Conservation (phyloP, 2,797 vertebrate genomes). For the Scomberomorus guttatus region DNA sequence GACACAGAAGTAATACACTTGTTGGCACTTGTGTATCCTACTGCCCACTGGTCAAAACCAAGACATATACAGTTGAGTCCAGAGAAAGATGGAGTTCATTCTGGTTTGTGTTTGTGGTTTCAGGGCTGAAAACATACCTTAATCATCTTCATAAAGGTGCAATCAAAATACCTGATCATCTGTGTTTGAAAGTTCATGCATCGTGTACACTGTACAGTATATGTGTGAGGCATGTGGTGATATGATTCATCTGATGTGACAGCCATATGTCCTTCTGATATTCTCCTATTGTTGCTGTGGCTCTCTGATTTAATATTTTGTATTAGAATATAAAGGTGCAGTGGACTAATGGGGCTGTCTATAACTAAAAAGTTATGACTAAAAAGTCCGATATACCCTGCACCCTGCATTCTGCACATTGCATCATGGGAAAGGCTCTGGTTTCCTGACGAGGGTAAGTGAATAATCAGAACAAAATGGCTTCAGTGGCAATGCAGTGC, state of each 20-base stretch:
- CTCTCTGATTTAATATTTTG: background rate
- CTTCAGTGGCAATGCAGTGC: background rate
- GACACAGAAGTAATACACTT: background rate
- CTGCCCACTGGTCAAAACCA: background rate
- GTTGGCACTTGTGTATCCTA: background rate
- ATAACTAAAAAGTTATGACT: background rate
- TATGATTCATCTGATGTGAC: background rate
- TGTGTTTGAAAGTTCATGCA: background rate
- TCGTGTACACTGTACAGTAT: no score
- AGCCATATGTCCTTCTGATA: background rate
- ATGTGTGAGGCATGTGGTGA: background rate
- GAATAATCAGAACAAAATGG: background rate
- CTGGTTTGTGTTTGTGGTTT: background rate
- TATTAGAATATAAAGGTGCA: background rate
- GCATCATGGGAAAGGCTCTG: background rate
- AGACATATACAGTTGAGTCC: no score
- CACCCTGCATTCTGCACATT: background rate
- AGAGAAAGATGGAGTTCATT: no score
- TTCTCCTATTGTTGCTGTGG: background rate
- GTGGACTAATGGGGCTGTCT: background rate
- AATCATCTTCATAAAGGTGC: background rate
- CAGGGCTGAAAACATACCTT: background rate
- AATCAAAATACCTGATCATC: background rate
- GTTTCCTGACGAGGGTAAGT: background rate
- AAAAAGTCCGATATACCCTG: background rate